Percentiles rank a stretch among this genome's conserved stretches.
Evolutionary conservation across 2,888 invertebrate species (phyloP).

Genomic region (Venustoraphidia nigricollis): DNA sequence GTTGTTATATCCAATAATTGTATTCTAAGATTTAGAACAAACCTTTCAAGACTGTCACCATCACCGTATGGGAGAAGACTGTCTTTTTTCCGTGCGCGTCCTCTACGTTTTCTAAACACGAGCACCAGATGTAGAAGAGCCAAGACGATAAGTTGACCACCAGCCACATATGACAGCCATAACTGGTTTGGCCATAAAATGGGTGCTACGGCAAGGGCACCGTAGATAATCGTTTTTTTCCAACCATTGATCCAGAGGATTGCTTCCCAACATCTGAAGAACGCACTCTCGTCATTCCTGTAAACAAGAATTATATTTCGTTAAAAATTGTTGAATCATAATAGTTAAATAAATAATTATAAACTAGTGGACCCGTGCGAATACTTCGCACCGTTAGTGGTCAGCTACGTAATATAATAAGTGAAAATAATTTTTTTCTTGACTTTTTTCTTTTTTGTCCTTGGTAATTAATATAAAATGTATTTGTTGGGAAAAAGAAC

Average conservation of each 20-base stretch:
- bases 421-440: too few relatives aligned
- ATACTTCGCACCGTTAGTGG: too few relatives aligned
- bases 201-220: constrained; percentile 23
- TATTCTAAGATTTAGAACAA: not conserved
- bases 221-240: constrained; percentile 25
- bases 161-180: constrained; percentile 35
- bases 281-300: too few relatives aligned
- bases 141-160: constrained; percentile 28
- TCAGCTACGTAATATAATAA: too few relatives aligned
- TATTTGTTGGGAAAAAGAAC: too few relatives aligned
- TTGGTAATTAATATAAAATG: too few relatives aligned
- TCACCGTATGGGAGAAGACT: constrained; percentile 19
- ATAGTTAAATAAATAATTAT: too few relatives aligned
- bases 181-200: constrained; percentile 27
- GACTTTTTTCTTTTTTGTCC: too few relatives aligned
- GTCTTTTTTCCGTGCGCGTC: constrained; percentile 20
- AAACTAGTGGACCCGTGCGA: too few relatives aligned
- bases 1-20: too few relatives aligned
- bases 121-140: constrained; percentile 28
- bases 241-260: constrained; percentile 23
- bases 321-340: too few relatives aligned
- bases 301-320: too few relatives aligned
- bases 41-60: constrained; percentile 27
- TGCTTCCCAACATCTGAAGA: constrained; percentile 23
- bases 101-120: constrained; percentile 20